Evolutionary conservation across 2,888 invertebrate species (phyloP), one percentile per base, ranked within the genome.

Genomic region (Anaspis maculata): DNA sequence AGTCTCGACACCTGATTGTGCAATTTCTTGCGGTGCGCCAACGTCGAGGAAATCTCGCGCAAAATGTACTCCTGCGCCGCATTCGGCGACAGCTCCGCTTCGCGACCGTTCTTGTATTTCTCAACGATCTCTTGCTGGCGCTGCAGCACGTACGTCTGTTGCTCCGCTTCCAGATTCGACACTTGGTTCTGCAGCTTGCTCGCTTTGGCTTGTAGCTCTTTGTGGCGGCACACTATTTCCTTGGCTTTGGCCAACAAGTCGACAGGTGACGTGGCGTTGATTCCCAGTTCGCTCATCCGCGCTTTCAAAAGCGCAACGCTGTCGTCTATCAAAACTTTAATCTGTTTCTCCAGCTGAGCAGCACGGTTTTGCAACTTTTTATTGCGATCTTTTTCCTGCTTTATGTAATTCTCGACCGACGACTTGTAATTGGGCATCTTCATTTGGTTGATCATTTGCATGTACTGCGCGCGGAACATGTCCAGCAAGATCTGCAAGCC

Each of bases 341-440:
- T 91, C 70, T 94, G 91, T 61, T 90, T 90, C 57, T 94, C 91
- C 49, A 95, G 68, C 63, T 91, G 89, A n/a, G 83, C 83, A 25
- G 86, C 85, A 36, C 90, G 77, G 34, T 79, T 83, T 62, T 83
- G 83, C 42, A 92, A 66, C 53, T 83, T 82, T 51, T 81, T 76
- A 65, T 90, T 89, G 37, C 83, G 75, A 16, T 57, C 57, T 32
- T 81, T 83, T 62, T 95, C 92, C 51, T 78, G 77, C 35, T 83
- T 81, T 37, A 94, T 86, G 59, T 88, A 82, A 3, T 73, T 69
- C 39, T 80, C 74, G 3, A 95, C 72, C 25, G 79, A 74, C 12
- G 71, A 67, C 48, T 79, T 77, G 60, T 85, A 94, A 12, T 77
- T 71, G 0, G 85, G 78, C 37, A 79, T 76, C 64, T 83, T 82